Evolutionary conservation across 2,888 invertebrate species (phyloP).

Genomic region (Orgyia antiqua): DNA sequence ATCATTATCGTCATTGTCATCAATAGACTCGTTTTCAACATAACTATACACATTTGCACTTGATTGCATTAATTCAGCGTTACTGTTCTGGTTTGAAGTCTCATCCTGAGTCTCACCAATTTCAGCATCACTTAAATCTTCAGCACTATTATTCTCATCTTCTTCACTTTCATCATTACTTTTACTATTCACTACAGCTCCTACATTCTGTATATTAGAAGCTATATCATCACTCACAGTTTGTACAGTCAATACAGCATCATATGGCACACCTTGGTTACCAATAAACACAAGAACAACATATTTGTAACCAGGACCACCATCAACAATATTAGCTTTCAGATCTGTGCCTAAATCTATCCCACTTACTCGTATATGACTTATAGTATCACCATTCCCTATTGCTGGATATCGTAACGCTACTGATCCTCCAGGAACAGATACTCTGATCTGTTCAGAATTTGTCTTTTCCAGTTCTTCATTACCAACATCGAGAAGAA

Average conservation of each 20-base stretch:
- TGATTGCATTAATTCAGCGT: slow-evolving; percentile 40
- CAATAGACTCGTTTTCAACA: slow-evolving; percentile 31
- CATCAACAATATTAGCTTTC: slow-evolving; percentile 61
- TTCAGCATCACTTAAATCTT: slow-evolving; percentile 38
- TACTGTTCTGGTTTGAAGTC: slow-evolving; percentile 20
- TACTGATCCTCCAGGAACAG: slow-evolving; percentile 61
- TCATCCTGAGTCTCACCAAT: slow-evolving; percentile 18
- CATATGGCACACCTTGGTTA: slow-evolving; percentile 51
- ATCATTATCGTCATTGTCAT: slow-evolving; percentile 15
- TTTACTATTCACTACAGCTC: slow-evolving; percentile 14
- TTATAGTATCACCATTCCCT: slow-evolving; percentile 53
- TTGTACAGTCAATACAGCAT: slow-evolving; percentile 59
- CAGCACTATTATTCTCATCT: slow-evolving; percentile 32
- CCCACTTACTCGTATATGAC: slow-evolving; percentile 63
- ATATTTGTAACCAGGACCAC: slow-evolving; percentile 67
- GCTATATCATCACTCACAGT: slow-evolving; percentile 32
- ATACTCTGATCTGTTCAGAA: slow-evolving; percentile 59
- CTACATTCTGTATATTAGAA: slow-evolving; percentile 13
- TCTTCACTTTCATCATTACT: slow-evolving; percentile 19
- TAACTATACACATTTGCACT: slow-evolving; percentile 47
- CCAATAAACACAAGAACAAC: slow-evolving; percentile 60
- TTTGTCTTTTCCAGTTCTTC: slow-evolving; percentile 61
- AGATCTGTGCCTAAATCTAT: slow-evolving; percentile 66
- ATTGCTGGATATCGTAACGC: slow-evolving; percentile 62
- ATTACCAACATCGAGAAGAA: slow-evolving; percentile 65